Evolutionary conservation across 2,113 vertebrate species (phyloP).

Genomic region (Cercocebus atys): DNA sequence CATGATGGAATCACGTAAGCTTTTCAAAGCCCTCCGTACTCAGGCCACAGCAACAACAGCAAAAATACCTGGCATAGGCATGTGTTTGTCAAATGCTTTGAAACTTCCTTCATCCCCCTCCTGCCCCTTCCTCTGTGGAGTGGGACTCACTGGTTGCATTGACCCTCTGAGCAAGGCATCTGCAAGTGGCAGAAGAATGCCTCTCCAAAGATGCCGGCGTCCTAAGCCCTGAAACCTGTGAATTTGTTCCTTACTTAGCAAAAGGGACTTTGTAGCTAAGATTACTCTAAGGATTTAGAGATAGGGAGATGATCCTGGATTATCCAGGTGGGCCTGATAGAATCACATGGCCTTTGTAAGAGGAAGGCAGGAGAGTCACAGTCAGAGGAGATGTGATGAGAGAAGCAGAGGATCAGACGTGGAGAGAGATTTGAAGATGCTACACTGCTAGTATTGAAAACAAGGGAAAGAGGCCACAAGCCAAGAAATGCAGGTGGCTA

Average conservation of each 20-base stretch:
- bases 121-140: not conserved
- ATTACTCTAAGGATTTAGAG: not conserved
- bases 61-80: not conserved
- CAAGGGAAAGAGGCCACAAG: not conserved
- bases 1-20: not conserved
- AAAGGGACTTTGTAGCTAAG: not conserved
- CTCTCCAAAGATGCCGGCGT: not conserved
- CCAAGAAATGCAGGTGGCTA: not conserved
- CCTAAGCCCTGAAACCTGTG: not conserved
- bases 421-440: not conserved
- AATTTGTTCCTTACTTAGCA: not conserved
- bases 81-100: not conserved
- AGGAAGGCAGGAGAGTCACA: not conserved
- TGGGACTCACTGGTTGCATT: fast-evolving
- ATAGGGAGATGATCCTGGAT: not conserved
- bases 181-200: not conserved
- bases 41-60: not conserved
- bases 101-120: not conserved
- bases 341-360: not conserved
- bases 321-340: not conserved
- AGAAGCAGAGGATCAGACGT: not conserved
- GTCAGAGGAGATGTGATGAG: not conserved
- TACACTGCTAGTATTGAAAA: not conserved
- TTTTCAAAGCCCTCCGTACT: not conserved
- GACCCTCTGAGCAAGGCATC: not conserved